Evolutionary conservation across 2,113 vertebrate species (phyloP).

Genomic region (Sula dactylatra): DNA sequence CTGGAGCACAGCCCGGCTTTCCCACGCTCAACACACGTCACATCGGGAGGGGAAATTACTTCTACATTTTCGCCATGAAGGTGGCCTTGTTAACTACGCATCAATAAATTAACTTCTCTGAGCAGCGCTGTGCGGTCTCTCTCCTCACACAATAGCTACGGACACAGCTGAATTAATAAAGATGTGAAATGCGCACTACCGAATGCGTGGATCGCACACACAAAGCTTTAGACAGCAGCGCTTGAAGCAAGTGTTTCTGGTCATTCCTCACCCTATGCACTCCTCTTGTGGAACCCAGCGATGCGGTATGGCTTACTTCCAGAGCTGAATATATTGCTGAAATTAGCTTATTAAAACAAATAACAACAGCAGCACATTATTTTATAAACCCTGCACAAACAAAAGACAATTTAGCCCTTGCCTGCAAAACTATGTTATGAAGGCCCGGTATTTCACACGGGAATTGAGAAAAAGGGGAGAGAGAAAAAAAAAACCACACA

Average conservation of each 20-base stretch:
- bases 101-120: not conserved
- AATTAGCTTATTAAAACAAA: conserved; percentile 7
- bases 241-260: not conserved
- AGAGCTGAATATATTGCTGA: conserved; percentile 40
- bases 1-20: not conserved
- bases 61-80: not conserved
- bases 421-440: not conserved
- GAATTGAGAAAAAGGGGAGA: not conserved
- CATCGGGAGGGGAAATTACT: not conserved
- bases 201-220: not conserved
- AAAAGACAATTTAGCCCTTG: not conserved
- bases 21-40: not conserved
- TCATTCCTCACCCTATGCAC: not conserved
- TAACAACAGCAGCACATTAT: conserved; percentile 14
- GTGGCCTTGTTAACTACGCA: not conserved
- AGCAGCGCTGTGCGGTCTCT: not conserved
- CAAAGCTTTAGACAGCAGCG: conserved; percentile 13
- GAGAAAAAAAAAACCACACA: not conserved
- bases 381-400: conserved; percentile 21
- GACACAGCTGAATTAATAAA: not conserved
- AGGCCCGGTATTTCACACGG: not conserved
- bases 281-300: not conserved
- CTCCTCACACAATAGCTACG: not conserved
- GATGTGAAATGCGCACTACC: not conserved
- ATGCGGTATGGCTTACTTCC: conserved; percentile 52